Evolutionary conservation across 2,888 invertebrate species (phyloP).

Genomic region (Drosophila hamatofila): DNA sequence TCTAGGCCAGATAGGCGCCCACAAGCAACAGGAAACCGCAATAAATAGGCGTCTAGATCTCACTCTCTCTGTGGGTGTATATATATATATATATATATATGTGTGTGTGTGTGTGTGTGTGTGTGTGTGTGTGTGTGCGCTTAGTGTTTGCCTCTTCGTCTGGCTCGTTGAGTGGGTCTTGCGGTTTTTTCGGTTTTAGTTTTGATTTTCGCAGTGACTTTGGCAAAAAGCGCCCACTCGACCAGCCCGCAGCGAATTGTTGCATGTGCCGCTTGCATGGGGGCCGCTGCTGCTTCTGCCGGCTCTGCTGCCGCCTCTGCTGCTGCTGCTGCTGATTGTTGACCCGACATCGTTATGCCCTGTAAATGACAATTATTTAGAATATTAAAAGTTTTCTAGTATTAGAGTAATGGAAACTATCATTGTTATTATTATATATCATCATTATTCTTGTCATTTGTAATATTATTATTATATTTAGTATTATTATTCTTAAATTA

Average conservation of each 20-base stretch:
- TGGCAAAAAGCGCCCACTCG: conserved; percentile 51
- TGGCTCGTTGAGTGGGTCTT: conserved; percentile 14
- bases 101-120: no score
- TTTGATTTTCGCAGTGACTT: conserved; percentile 32
- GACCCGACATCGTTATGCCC: not conserved
- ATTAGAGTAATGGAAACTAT: not conserved
- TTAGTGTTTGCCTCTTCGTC: not conserved
- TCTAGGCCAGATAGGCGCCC: conserved; percentile 35
- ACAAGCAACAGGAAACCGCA: conserved; percentile 54
- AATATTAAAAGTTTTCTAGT: not conserved
- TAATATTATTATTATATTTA: not conserved
- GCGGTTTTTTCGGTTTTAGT: conserved; percentile 31
- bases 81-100: no score
- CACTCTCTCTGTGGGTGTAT: no score
- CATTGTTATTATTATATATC: not conserved
- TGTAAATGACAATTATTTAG: not conserved
- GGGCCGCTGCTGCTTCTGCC: conserved; percentile 3
- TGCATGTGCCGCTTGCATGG: conserved; percentile 20
- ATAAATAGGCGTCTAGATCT: conserved; percentile 39
- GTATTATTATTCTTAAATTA: not conserved
- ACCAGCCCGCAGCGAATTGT: conserved; percentile 35
- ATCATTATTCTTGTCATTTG: not conserved
- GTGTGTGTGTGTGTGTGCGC: no score
- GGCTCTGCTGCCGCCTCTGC: not conserved
- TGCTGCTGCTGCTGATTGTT: not conserved